Percentiles rank a stretch among this genome's conserved stretches.
Conservation (phyloP, 2,888 invertebrate genomes). For the Margaritifera margaritifera region DNA sequence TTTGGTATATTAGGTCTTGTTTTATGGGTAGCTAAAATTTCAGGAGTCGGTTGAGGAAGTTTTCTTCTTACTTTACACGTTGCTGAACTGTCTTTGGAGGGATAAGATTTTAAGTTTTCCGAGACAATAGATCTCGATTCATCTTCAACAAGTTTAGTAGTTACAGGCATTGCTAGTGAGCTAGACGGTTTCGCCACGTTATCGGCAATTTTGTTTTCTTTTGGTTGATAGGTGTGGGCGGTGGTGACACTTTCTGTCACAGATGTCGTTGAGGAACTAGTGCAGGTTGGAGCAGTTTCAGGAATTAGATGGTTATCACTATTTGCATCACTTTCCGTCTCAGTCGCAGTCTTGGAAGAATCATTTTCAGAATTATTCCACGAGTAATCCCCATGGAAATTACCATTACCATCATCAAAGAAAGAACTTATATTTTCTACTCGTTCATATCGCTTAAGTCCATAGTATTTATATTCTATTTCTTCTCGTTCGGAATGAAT, state of each 20-base stretch:
- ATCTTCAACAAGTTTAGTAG: too few relatives aligned
- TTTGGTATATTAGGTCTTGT: slow-evolving; percentile 10
- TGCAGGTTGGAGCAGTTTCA: too few relatives aligned
- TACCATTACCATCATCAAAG: slow-evolving; percentile 9
- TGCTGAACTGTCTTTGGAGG: slow-evolving; percentile 5
- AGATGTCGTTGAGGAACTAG: too few relatives aligned
- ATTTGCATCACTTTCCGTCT: too few relatives aligned
- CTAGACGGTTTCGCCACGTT: too few relatives aligned
- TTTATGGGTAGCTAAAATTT: slow-evolving; percentile 46
- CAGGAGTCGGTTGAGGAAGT: slow-evolving; percentile 61
- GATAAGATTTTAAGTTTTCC: too few relatives aligned
- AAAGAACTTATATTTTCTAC: slow-evolving; percentile 66
- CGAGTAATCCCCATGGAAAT: slow-evolving; percentile 1
- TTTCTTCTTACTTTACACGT: slow-evolving; percentile 52
- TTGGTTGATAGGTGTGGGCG: background rate
- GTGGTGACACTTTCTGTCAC: too few relatives aligned
- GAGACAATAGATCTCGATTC: too few relatives aligned
- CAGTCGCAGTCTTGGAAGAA: too few relatives aligned
- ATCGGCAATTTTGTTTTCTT: slow-evolving; percentile 15
- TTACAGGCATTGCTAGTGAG: too few relatives aligned
- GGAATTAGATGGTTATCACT: too few relatives aligned
- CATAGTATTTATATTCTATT: slow-evolving; percentile 43
- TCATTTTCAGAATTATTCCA: background rate
- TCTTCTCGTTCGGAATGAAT: slow-evolving; percentile 33
- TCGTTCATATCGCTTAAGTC: slow-evolving; percentile 62